A percentile compares a stretch with the other conserved stretches of the same genome.
Evolutionary conservation across 2,113 vertebrate genomes (phyloP).

Genomic region (Triplophysa dalaica): DNA sequence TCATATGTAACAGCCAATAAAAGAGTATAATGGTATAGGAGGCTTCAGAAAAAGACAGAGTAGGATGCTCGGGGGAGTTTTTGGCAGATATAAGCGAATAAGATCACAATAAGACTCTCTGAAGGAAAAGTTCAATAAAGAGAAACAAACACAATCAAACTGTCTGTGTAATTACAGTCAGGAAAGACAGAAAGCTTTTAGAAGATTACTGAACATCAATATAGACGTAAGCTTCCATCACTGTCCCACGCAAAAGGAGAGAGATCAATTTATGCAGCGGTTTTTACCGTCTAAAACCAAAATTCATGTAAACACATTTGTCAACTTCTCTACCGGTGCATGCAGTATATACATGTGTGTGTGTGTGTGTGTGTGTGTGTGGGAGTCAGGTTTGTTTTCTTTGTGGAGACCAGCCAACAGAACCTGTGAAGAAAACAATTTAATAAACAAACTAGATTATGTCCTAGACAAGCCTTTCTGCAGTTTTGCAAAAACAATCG

Average conservation of each 20-base stretch:
- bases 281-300: background rate
- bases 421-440: background rate
- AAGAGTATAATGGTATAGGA: background rate
- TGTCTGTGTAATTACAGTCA: constrained; percentile 35
- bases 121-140: constrained; percentile 27
- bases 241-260: background rate
- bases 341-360: too few species aligned
- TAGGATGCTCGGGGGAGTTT: constrained; percentile 7
- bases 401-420: too few species aligned
- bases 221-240: constrained; percentile 11
- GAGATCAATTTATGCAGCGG: too few species aligned
- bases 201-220: constrained; percentile 21
- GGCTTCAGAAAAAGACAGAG: background rate
- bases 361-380: background rate
- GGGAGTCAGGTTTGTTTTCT: too few species aligned
- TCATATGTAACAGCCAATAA: constrained; percentile 8
- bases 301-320: background rate
- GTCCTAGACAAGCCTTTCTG: too few species aligned
- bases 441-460: too few species aligned
- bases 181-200: constrained; percentile 32
- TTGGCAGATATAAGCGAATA: constrained; percentile 21
- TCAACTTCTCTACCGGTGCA: too few species aligned
- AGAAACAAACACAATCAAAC: constrained; percentile 31
- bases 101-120: constrained; percentile 24
- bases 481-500: background rate